Evolutionary conservation across 2,797 vertebrate genomes (phyloP), one percentile per base, ranked within the genome.

Genomic region (Taenioides sp.): DNA sequence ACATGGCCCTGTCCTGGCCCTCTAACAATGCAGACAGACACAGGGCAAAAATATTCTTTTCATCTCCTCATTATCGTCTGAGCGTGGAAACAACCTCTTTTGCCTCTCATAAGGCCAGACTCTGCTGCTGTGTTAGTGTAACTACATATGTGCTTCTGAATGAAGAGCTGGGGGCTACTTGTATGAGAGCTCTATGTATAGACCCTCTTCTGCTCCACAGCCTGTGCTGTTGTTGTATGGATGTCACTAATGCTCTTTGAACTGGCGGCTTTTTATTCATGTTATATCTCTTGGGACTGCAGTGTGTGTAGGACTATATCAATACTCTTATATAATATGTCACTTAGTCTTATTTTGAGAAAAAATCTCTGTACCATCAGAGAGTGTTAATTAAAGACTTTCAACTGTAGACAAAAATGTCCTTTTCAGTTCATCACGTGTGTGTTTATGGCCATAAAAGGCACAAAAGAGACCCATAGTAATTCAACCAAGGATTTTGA

Each of bases 131-230:
- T 12, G 47, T 66, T 66, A 27, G 16, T 66, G 25, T 50, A 25
- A 50, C 47, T 28, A 52, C 47, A 52, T 66, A 52, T 34, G 49
- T 31, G 49, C 65, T 52, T 27, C 20, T 66, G 65, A 66, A 66
- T 66, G 25, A 66, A 52, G 25, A 14, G 47, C 65, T 66, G 7
- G 25, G 18, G 65, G 65, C 65, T 28, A 52, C 17, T 31, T 66
- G 65, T 66, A 28, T 66, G 65, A 66, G 28, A 66, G 25, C 22
- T 28, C 47, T 66, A 66, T 65, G 64, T 65, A 65, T 66, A 66
- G 65, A 54, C 17, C 49, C n/a, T 66, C 17, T 54, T 66, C 47
- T 52, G 65, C 65, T 52, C 18, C 49, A 31, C 47, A 54, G 49
- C 65, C 25, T 11, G 10, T 5, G 49, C 25, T 52, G 65, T 31